Evolutionary conservation across 2,797 vertebrate species (phyloP).

Genomic region (Vultur gryphus): DNA sequence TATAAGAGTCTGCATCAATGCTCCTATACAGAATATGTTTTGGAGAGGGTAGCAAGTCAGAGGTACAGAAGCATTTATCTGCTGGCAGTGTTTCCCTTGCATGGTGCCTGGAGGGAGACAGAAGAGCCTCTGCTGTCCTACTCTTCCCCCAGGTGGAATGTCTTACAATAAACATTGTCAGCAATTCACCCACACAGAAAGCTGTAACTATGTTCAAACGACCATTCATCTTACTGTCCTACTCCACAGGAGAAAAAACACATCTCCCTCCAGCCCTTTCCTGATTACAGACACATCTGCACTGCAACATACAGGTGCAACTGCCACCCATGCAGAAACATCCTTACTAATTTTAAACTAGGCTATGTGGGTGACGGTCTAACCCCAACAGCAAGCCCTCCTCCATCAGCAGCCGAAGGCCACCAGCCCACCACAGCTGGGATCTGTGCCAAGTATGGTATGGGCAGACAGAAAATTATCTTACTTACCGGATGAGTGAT

Average conservation of each 20-base stretch:
- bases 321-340: neutral
- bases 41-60: neutral
- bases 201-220: neutral
- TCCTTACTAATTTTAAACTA: neutral
- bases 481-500: neutral
- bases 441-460: neutral
- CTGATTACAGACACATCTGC: neutral
- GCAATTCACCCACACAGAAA: conserved; percentile 1
- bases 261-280: neutral
- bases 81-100: neutral
- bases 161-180: neutral
- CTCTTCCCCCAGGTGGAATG: neutral
- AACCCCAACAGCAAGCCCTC: neutral
- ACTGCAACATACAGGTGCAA: neutral
- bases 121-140: neutral
- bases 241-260: neutral
- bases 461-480: neutral
- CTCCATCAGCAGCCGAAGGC: neutral
- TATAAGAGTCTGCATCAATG: neutral
- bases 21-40: neutral
- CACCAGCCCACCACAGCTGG: neutral
- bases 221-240: neutral
- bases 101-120: neutral
- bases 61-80: neutral
- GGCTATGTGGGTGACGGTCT: neutral